Conservation (phyloP, 2,113 vertebrate genomes). For the Bothrops jararaca region DNA sequence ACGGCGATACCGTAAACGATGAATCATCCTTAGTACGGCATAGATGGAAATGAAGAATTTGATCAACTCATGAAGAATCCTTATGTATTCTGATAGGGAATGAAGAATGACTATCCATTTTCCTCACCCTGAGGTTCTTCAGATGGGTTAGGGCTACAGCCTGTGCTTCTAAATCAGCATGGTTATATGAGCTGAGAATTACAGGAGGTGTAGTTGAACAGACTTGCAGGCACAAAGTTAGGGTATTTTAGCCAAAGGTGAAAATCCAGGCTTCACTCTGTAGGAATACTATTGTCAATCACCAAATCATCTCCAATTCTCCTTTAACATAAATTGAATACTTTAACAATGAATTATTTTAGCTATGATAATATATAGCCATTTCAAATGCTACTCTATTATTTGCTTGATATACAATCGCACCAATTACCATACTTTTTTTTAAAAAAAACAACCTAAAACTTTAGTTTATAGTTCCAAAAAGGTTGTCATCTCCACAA, state of each 20-base stretch:
- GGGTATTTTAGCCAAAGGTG: conserved; percentile 8
- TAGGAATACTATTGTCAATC: not conserved
- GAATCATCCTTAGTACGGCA: conserved; percentile 92
- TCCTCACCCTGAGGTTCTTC: not conserved
- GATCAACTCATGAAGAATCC: rapidly evolving
- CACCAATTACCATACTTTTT: conserved; percentile 25
- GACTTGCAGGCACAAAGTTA: not conserved
- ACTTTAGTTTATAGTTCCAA: conserved; percentile 47
- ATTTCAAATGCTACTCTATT: conserved; percentile 51
- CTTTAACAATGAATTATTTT: conserved; percentile 55
- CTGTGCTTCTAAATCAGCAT: not conserved
- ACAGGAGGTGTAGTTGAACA: not conserved
- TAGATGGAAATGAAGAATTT: conserved; percentile 86
- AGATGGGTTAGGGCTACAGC: not conserved
- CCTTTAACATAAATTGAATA: conserved; percentile 56
- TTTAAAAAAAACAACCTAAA: not conserved
- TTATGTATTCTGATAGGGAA: not conserved
- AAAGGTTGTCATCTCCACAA: conserved; percentile 17
- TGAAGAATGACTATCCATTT: not conserved
- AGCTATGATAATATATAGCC: conserved; percentile 62
- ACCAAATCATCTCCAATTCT: conserved; percentile 47
- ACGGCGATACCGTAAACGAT: conserved; percentile 82
- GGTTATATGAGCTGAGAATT: not conserved
- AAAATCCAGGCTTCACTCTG: conserved; percentile 29
- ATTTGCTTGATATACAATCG: conserved; percentile 22